phyloP scores from a whole-genome alignment of 2,797 vertebrate genomes.

The Rhincodon typus region DNA sequence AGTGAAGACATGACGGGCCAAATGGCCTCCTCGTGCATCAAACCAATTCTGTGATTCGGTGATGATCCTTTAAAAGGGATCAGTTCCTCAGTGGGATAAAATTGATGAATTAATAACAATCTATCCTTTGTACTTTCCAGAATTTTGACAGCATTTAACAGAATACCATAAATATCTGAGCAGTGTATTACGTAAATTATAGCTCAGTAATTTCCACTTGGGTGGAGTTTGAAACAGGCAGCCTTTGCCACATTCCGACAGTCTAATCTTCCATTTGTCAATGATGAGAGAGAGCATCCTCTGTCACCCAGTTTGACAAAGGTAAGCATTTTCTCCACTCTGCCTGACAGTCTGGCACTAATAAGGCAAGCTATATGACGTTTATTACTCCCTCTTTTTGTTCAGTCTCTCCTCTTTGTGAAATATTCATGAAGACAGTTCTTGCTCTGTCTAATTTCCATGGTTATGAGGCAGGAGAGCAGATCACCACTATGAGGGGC shows the following conservation, averaged over 20 bases:
- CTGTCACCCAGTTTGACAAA: slow-evolving; percentile 2
- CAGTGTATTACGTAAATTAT: neutral
- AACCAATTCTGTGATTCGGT: too few species aligned
- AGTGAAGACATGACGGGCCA: too few species aligned
- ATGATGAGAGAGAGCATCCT: too few species aligned
- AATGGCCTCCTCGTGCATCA: too few species aligned
- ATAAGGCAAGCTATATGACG: neutral
- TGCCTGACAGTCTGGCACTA: neutral
- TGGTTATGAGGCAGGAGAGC: neutral
- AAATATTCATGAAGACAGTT: slow-evolving; percentile 28
- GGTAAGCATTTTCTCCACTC: neutral
- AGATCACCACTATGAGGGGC: neutral
- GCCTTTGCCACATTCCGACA: neutral
- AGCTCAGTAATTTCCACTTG: neutral
- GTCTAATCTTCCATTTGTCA: neutral
- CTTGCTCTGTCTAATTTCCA: neutral
- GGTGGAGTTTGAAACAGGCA: neutral
- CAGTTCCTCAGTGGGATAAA: neutral
- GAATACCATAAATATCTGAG: neutral
- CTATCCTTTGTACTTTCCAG: neutral
- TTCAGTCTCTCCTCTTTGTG: neutral
- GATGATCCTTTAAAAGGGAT: neutral
- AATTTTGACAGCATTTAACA: neutral
- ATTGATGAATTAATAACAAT: neutral
- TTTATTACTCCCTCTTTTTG: neutral